A percentile compares a stretch with the other conserved stretches of the same genome.
Conservation (phyloP, 2,888 invertebrate genomes). For the Dorcus hopei region DNA sequence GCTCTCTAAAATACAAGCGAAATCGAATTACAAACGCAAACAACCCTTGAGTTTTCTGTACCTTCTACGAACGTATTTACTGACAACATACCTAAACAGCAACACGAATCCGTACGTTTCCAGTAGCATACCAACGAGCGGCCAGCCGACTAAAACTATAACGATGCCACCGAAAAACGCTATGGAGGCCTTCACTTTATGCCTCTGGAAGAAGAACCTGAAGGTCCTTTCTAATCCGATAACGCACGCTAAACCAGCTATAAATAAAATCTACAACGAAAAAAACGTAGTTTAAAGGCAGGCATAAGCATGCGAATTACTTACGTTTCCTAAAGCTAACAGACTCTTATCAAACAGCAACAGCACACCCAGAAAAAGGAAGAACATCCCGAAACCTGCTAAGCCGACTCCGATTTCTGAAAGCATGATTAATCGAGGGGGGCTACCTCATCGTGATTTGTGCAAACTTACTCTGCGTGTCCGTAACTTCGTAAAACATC, state of each 20-base stretch:
- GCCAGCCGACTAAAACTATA: slow-evolving; percentile 92
- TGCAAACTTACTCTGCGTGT: slow-evolving; percentile 72
- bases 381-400: slow-evolving; percentile 92
- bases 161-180: slow-evolving; percentile 92
- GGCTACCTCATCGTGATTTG: neutral
- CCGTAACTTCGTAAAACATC: slow-evolving; percentile 77
- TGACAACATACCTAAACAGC: slow-evolving; percentile 65
- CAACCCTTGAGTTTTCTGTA: slow-evolving; percentile 1
- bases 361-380: slow-evolving; percentile 90
- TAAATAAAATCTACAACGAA: slow-evolving; percentile 85
- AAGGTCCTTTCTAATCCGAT: slow-evolving; percentile 94
- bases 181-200: slow-evolving; percentile 86
- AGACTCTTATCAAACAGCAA: slow-evolving; percentile 95
- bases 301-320: slow-evolving; percentile 42
- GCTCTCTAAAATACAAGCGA: neutral
- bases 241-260: slow-evolving; percentile 90
- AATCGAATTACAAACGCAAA: neutral
- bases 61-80: slow-evolving; percentile 9
- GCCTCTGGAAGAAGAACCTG: slow-evolving; percentile 95
- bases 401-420: slow-evolving; percentile 96
- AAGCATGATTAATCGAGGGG: slow-evolving; percentile 40
- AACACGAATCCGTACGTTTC: slow-evolving; percentile 95
- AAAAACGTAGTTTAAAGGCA: slow-evolving; percentile 18
- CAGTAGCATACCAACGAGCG: slow-evolving; percentile 92
- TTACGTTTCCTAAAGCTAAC: slow-evolving; percentile 98